phyloP scores from a whole-genome alignment of 2,113 vertebrate species.

The Forbesichthys papilliferus region DNA sequence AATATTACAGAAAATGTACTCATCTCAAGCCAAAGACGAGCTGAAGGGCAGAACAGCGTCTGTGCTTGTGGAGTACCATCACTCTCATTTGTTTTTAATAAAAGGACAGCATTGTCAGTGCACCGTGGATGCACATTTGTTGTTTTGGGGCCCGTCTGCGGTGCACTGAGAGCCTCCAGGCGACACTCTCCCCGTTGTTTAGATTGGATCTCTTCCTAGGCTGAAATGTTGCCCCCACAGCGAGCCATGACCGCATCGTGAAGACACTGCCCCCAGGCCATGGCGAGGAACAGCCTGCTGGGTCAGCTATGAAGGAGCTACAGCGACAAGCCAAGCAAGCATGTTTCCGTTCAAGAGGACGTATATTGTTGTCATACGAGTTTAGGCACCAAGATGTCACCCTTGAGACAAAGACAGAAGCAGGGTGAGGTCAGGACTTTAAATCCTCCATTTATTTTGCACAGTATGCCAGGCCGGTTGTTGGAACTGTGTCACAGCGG shows the following conservation, averaged over 20 bases:
- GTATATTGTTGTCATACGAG: conserved; percentile 8
- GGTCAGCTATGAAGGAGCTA: conserved; percentile 27
- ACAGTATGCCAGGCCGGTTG: conserved; percentile 6
- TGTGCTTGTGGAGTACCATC: background rate
- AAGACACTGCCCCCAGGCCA: conserved; percentile 19
- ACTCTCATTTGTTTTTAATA: conserved; percentile 2
- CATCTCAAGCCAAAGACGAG: conserved; percentile 3
- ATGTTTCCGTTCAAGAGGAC: conserved; percentile 13
- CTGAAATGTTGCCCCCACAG: conserved; percentile 40
- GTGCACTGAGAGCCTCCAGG: conserved; percentile 26
- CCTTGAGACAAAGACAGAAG: conserved; percentile 8
- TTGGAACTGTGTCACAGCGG: conserved; percentile 4
- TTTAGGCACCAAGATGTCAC: conserved; percentile 8
- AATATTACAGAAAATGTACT: background rate
- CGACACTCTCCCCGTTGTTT: conserved; percentile 32
- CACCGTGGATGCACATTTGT: conserved; percentile 15
- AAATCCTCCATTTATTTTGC: conserved; percentile 20
- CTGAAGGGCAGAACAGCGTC: background rate
- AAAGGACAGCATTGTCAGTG: conserved; percentile 14
- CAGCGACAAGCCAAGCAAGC: conserved; percentile 28
- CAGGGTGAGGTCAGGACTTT: conserved; percentile 24
- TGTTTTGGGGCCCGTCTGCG: conserved; percentile 16
- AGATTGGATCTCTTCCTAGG: conserved; percentile 39
- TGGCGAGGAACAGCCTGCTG: conserved; percentile 25
- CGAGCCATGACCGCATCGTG: conserved; percentile 28